Evolutionary conservation across 2,113 vertebrate species (phyloP), one percentile per base, ranked within the genome.

Genomic region (Halichoeres trimaculatus): DNA sequence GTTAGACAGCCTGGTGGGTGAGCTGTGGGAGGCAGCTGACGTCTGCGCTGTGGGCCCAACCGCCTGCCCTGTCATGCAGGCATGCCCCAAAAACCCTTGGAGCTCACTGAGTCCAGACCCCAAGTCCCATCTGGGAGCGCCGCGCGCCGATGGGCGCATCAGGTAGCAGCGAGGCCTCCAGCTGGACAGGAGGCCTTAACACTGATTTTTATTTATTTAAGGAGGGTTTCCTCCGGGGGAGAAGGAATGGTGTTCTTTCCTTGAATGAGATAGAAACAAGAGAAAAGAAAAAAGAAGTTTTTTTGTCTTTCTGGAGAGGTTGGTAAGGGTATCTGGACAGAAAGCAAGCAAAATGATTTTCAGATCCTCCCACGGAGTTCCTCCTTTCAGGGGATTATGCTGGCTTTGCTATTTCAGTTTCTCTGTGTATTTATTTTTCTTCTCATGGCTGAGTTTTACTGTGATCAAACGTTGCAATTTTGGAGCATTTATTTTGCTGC

Each of bases 51-150:
- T 88, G 0, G 96, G 96, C 1, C 91, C 95, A 56, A 96, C 93
- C 0, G 94, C 95, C 74, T 99, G 98, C 78, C 96, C 96, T 0
- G 94, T 95, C 75, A 94, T 98, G 95, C 98, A 98, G 91, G 85
- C 94, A 67, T 99, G 98, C 35, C 76, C 94, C 65, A 97, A 98
- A 81, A 97, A 95, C 0, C 92, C 95, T 7, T 99, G 98, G 98
- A 99, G 98, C 89, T 97, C 98, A 50, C 91, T 97, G 26, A 98
- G 97, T 85, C 97, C 97, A 0, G 98, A 99, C 90, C 98, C 97
- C 84, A 99, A 99, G 80, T 97, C 98, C 0, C 96, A 98, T 76
- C 88, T 99, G 84, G 95, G 95, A 19, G 86, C 94, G 0, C 84
- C 97, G 45, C 96, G 95, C 56, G 92, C 94, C 0, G 93, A 98